phyloP scores from a whole-genome alignment of 1,140 invertebrate genomes.

The Temnothorax curvispinosus region DNA sequence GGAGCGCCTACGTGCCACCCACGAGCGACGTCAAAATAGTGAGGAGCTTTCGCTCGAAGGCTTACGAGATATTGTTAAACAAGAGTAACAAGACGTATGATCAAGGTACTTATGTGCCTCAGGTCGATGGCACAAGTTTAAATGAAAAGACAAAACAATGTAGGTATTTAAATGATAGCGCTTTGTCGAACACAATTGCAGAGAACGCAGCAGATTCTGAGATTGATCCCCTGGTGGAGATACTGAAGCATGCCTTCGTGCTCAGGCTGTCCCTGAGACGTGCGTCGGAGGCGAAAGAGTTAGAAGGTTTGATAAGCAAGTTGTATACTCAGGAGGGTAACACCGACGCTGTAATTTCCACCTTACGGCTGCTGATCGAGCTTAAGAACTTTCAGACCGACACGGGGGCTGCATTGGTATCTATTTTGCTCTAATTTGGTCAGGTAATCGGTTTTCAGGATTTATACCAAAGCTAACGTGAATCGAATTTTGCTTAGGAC shows the following conservation, averaged over 20 bases:
- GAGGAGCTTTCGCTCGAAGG: slow-evolving; percentile 72
- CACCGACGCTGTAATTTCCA: slow-evolving; percentile 60
- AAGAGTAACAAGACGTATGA: slow-evolving; percentile 60
- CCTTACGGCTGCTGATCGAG: slow-evolving; percentile 77
- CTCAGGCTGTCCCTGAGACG: slow-evolving; percentile 71
- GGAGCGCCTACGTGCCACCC: slow-evolving; percentile 54
- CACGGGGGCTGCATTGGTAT: slow-evolving; percentile 71
- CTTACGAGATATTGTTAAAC: slow-evolving; percentile 82
- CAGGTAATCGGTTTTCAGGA: neutral
- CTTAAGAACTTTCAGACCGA: slow-evolving; percentile 75
- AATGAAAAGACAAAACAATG: neutral
- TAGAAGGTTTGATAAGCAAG: slow-evolving; percentile 76
- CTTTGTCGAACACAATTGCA: slow-evolving; percentile 35
- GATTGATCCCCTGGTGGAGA: slow-evolving; percentile 79
- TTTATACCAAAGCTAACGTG: slow-evolving; percentile 7
- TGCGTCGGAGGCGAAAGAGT: slow-evolving; percentile 71
- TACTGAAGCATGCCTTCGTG: slow-evolving; percentile 80
- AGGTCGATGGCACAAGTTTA: neutral
- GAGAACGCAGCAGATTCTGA: slow-evolving; percentile 57
- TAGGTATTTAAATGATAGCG: neutral
- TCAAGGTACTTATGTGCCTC: slow-evolving; percentile 15
- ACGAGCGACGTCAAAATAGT: slow-evolving; percentile 64
- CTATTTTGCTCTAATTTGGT: slow-evolving; percentile 21
- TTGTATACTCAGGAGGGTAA: slow-evolving; percentile 61
- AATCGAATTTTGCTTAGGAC: slow-evolving; percentile 74